These are phyloP conservation scores for Dasysyrphus albostriatus DNA, from an alignment of 2,888 invertebrate species.

Conservation along the genomic window DNA sequence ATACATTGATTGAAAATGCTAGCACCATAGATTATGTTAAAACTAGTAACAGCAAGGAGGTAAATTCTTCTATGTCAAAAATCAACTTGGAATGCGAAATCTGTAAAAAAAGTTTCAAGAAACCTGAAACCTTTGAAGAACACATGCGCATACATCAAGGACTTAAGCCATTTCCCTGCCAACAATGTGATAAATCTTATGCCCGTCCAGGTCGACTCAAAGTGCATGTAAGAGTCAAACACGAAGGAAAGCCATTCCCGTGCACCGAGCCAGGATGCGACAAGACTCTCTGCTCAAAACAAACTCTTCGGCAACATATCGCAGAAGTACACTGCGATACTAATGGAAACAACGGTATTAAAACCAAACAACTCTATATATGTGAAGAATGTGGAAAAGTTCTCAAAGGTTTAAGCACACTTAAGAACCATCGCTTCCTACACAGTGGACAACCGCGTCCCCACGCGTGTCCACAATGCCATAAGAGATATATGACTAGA, in stretches of 20 bases:
- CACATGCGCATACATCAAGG: slow-evolving; percentile 82
- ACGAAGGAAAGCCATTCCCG: slow-evolving; percentile 79
- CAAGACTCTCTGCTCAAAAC: slow-evolving; percentile 80
- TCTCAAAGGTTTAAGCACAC: slow-evolving; percentile 81
- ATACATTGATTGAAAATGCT: slow-evolving; percentile 76
- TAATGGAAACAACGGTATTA: slow-evolving; percentile 77
- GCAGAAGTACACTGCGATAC: slow-evolving; percentile 78
- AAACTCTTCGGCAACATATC: slow-evolving; percentile 81
- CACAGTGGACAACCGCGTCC: slow-evolving; percentile 82
- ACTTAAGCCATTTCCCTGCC: slow-evolving; percentile 81
- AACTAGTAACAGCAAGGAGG: slow-evolving; percentile 78
- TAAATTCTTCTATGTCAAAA: slow-evolving; percentile 78
- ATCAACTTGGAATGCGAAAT: slow-evolving; percentile 81
- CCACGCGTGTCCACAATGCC: slow-evolving; percentile 81
- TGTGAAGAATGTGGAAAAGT: slow-evolving; percentile 82
- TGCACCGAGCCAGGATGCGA: slow-evolving; percentile 80
- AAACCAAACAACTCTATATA: slow-evolving; percentile 79
- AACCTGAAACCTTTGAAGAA: slow-evolving; percentile 80
- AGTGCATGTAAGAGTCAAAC: slow-evolving; percentile 80
- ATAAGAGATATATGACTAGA: slow-evolving; percentile 82
- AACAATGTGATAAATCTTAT: slow-evolving; percentile 81
- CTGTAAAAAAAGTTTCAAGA: slow-evolving; percentile 81
- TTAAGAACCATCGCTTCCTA: slow-evolving; percentile 82
- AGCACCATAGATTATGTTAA: slow-evolving; percentile 47
- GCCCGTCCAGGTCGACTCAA: slow-evolving; percentile 81